Base-by-base conservation (phyloP, 64 coral and sea anemone species). In the Pocillopora verrucosa region DNA sequence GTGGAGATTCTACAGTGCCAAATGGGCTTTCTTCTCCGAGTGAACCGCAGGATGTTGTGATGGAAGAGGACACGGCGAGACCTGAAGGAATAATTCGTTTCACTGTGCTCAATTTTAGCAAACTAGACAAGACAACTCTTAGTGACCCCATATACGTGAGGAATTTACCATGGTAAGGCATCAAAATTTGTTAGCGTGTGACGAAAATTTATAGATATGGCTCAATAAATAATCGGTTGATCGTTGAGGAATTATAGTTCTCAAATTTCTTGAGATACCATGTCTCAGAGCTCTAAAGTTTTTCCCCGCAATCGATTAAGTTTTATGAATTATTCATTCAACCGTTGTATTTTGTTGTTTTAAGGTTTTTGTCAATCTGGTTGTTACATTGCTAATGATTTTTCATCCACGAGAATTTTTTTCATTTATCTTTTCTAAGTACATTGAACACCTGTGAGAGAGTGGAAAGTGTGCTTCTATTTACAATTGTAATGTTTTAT, bases 11-110 rank as follows among this genome's bases (percentile, higher is more conserved):
- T 62, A 85, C 90, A 16, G 94, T 91, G 60, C 84, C 93, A 77
- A 95, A 95, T 74, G 94, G 93, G 37, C 87, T 89, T 83, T 38
- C 86, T 69, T 85, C 94, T 70, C 88, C 94, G 5, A 99, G 94
- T 65, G 91, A 97, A 37, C 81, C 91, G 45, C 87, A 94, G 36
- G 96, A 98, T 89, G 93, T 95, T 38, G 80, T 65, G 60, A 92
- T 99, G 90, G 97, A 99, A 35, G 97, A 99, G 57, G 97, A 99
- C 77, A 95, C 97, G 17, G 97, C 97, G 26, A 88, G 97, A 68
- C 93, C 97, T 22, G 97, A 99, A 64, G 97, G 97, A 65, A 88
- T 59, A 9, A 68, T 95, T 56, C 88, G 82, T 72, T 93, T 95
- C 76, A 90, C 93, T 4, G 93, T 99, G 35, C 57, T 34, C 45